Conservation (phyloP, 2,888 invertebrate species). For the Isoperla grammatica region DNA sequence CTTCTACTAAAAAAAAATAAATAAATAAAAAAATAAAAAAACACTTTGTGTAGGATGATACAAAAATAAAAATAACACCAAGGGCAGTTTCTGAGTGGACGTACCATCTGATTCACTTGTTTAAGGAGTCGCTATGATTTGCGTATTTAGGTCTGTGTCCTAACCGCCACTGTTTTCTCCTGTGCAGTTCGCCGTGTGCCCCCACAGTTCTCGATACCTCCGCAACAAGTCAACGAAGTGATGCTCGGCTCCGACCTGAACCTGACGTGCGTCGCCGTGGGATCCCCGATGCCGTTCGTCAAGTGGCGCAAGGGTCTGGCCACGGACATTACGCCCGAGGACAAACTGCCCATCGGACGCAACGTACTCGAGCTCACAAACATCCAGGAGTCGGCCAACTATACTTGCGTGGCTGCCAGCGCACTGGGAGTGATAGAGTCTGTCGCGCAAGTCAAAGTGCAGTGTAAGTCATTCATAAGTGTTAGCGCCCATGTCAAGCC, state of each 20-base stretch:
- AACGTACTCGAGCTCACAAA: slow-evolving; percentile 83
- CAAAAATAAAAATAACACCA: no score
- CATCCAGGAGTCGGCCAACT: slow-evolving; percentile 90
- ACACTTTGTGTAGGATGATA: no score
- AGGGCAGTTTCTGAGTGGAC: no score
- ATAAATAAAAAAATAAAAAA: no score
- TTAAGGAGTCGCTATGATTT: no score
- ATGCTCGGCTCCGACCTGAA: slow-evolving; percentile 88
- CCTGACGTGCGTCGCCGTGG: slow-evolving; percentile 93
- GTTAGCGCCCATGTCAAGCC: no score
- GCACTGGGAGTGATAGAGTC: slow-evolving; percentile 89
- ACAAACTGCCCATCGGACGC: slow-evolving; percentile 75
- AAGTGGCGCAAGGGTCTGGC: slow-evolving; percentile 83
- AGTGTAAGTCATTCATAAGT: slow-evolving; percentile 90
- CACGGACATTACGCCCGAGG: slow-evolving; percentile 82
- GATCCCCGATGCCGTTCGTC: slow-evolving; percentile 97
- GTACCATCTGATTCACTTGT: no score
- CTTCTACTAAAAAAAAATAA: no score
- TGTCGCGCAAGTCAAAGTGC: slow-evolving; percentile 85
- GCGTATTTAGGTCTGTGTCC: no score
- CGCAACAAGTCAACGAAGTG: slow-evolving; percentile 79
- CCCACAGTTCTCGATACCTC: slow-evolving; percentile 91
- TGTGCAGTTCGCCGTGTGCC: slow-evolving; percentile 90
- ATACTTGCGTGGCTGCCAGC: slow-evolving; percentile 94
- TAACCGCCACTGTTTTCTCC: slow-evolving; percentile 42